Percentiles rank a stretch among this genome's conserved stretches.
phyloP scores from a whole-genome alignment of 2,797 vertebrate species.

The Podarcis siculus region DNA sequence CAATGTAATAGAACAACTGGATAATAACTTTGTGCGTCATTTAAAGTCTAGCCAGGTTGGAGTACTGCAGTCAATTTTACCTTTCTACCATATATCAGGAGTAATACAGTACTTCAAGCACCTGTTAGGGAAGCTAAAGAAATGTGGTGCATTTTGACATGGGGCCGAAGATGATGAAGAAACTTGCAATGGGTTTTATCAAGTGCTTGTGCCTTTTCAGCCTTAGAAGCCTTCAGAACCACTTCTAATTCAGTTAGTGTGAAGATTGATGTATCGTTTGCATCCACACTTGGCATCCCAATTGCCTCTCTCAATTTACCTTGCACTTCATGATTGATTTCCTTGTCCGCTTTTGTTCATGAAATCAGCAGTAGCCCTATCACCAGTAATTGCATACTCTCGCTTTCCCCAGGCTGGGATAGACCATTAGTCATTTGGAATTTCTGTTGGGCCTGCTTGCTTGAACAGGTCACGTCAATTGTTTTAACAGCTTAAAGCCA shows the following conservation, averaged over 20 bases:
- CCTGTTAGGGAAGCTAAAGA: neutral
- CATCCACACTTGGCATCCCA: conserved; percentile 11
- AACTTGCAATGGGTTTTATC: conserved; percentile 12
- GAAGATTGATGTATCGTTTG: conserved; percentile 27
- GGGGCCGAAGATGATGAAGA: conserved; percentile 7
- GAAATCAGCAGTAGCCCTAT: conserved; percentile 19
- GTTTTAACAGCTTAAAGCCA: conserved; percentile 17
- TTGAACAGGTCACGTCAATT: conserved; percentile 11
- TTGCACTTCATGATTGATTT: conserved; percentile 31
- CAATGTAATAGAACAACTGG: neutral
- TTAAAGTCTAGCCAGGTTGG: neutral
- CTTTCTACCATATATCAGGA: neutral
- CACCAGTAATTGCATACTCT: conserved; percentile 30
- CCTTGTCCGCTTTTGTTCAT: conserved; percentile 36
- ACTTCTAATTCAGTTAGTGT: conserved; percentile 27
- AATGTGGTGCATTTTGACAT: conserved; percentile 10
- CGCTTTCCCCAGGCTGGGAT: conserved; percentile 1
- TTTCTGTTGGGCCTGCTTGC: neutral
- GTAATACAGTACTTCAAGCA: neutral
- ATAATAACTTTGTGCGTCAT: neutral
- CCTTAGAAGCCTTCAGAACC: conserved; percentile 13
- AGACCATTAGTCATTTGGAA: conserved; percentile 23
- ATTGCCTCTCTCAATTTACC: conserved; percentile 32
- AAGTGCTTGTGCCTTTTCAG: conserved; percentile 15
- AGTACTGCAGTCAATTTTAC: neutral